phyloP scores from a whole-genome alignment of 2,888 invertebrate species.

The Oxycera nigricornis region DNA sequence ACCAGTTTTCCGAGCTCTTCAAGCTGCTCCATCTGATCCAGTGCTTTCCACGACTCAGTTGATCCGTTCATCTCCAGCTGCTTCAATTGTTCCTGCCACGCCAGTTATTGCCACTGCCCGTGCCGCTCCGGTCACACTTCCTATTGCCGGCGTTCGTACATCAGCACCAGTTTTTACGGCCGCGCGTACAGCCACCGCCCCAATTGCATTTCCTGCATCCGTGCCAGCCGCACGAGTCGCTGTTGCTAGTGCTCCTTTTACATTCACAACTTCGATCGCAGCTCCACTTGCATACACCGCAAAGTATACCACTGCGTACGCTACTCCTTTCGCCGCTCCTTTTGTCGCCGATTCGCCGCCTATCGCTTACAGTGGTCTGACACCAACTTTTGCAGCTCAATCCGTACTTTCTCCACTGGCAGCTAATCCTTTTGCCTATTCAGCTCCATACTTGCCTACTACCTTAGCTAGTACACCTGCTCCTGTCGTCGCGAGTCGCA shows the following conservation, averaged over 20 bases:
- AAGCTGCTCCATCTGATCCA: conserved; percentile 35
- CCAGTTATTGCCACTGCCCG: conserved; percentile 47
- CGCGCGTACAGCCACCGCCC: conserved; percentile 47
- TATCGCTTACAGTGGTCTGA: conserved; percentile 1
- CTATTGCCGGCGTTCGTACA: conserved; percentile 40
- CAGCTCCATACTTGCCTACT: neutral
- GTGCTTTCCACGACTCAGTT: conserved; percentile 44
- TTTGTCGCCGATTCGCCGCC: neutral
- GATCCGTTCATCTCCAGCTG: neutral
- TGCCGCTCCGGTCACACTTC: conserved; percentile 50
- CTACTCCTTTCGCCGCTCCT: conserved; percentile 40
- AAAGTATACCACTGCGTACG: neutral
- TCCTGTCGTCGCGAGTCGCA: neutral
- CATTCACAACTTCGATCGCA: conserved; percentile 21
- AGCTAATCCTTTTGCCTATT: neutral
- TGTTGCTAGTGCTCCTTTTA: conserved; percentile 48
- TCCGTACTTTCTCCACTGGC: neutral
- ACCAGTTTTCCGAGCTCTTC: conserved; percentile 35
- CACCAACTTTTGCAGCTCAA: neutral
- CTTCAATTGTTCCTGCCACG: conserved; percentile 25
- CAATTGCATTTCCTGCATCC: conserved; percentile 49
- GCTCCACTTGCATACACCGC: neutral
- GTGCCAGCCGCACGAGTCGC: conserved; percentile 48
- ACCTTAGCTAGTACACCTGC: neutral
- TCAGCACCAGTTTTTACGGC: neutral